phyloP scores from a whole-genome alignment of 2,888 invertebrate genomes.

The Phalangium opilio region DNA sequence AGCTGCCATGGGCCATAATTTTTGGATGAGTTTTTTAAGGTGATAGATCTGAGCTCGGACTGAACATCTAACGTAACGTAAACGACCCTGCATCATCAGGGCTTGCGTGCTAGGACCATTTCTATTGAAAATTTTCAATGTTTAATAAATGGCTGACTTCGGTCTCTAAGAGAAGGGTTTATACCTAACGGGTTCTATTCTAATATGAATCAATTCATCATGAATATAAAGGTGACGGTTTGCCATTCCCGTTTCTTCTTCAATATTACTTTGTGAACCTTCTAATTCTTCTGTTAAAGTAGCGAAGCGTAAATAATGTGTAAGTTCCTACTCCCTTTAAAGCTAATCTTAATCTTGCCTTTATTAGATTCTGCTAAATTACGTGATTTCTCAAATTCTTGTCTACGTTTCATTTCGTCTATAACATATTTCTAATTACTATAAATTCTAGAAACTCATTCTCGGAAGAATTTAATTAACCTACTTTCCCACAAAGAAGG shows the following conservation, averaged over 20 bases:
- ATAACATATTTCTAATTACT: background rate
- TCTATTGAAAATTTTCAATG: conserved; percentile 1
- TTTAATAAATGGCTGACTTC: too few relatives aligned
- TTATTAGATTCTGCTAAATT: conserved; percentile 8
- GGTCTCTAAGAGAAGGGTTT: too few relatives aligned
- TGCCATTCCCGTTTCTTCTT: conserved; percentile 7
- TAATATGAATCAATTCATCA: conserved; percentile 17
- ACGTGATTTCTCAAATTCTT: conserved; percentile 16
- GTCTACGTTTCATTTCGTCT: conserved; percentile 17
- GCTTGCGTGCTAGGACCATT: conserved; percentile 10
- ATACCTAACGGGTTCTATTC: conserved; percentile 15
- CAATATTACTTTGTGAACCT: background rate
- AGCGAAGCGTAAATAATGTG: too few relatives aligned
- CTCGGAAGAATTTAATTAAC: conserved; percentile 24
- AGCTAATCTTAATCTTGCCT: too few relatives aligned
- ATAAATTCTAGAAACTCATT: background rate
- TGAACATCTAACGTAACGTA: conserved; percentile 14
- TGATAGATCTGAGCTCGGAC: conserved; percentile 17
- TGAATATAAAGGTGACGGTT: conserved; percentile 16
- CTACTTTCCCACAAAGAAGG: conserved; percentile 77
- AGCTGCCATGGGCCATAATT: conserved; percentile 14
- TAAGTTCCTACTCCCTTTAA: too few relatives aligned
- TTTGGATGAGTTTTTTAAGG: conserved; percentile 15
- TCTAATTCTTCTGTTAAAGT: too few relatives aligned
- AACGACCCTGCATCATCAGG: background rate